Evolutionary conservation across 2,888 invertebrate species (phyloP), one percentile per base, ranked within the genome.

Genomic region (Hedychridium roseum): DNA sequence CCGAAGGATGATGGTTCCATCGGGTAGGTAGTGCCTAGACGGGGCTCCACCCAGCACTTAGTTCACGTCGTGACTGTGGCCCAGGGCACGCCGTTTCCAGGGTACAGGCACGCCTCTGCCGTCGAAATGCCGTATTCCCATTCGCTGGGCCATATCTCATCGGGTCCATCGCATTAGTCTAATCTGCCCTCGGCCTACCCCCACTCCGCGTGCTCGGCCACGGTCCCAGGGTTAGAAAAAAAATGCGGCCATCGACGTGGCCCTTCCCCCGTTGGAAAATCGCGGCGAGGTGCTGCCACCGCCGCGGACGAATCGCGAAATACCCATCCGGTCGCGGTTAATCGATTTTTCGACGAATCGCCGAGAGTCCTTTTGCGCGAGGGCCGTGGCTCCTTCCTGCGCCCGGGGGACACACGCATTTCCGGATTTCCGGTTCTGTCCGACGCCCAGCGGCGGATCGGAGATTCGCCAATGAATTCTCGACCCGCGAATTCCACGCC

Each of bases 71-170:
- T 60, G 73, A 79, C 79, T 79, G 65, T 67, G 67, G 70, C 71
- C 70, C 68, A 70, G 79, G 78, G 79, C 83, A 84, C 84, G 82
- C 83, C 82, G 83, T 84, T 83, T 82, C 83, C 80, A 73, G 80
- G 85, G 85, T 82, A 83, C 81, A 71, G 73, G 63, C 78, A 73
- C 81, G 78, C 80, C 80, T 78, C 74, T 79, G 82, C 79, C 78
- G 81, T 82, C 62, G 67, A 60, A 50, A 64, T 58, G 66, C 63
- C 65, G 76, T 66, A 69, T 69, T 83, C 84, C 83, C 80, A 80
- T 74, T 78, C 76, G 78, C 71, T 73, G 72, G 77, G 66, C 77
- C 74, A 78, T 76, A 68, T 76, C 73, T 76, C 78, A 78, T 74
- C 73, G 69, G 72, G 73, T 70, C 75, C 74, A 77, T 67, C 79